A percentile compares a stretch with the other conserved stretches of the same genome.
Conservation (phyloP, 1,140 invertebrate genomes). For the Homalodisca vitripennis region DNA sequence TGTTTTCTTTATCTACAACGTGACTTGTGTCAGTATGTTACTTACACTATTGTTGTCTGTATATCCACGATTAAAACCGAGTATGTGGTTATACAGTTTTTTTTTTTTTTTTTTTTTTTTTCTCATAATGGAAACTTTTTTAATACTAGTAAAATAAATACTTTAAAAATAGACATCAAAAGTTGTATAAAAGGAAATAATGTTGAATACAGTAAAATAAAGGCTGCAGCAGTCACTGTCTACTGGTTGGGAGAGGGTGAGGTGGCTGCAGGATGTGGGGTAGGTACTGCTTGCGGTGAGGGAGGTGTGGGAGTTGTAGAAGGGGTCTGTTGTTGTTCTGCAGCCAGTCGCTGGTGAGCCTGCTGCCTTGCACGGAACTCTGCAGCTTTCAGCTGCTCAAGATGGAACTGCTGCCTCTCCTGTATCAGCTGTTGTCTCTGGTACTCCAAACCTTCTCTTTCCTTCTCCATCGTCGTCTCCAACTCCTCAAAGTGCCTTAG, state of each 20-base stretch:
- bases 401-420: slow-evolving; percentile 97
- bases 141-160: no score
- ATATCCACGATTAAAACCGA: no score
- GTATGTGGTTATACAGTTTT: no score
- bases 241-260: slow-evolving; percentile 32
- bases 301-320: slow-evolving; percentile 37
- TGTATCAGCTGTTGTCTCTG: slow-evolving; percentile 97
- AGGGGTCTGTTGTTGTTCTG: slow-evolving; percentile 54
- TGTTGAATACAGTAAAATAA: no score
- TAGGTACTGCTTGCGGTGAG: slow-evolving; percentile 38
- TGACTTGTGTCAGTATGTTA: no score
- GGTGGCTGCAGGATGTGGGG: slow-evolving; percentile 32
- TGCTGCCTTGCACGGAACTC: slow-evolving; percentile 93
- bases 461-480: slow-evolving; percentile 98
- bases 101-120: no score
- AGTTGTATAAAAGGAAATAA: no score
- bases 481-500: slow-evolving; percentile 97
- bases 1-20: no score
- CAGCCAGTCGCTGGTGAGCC: slow-evolving; percentile 74
- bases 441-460: slow-evolving; percentile 94
- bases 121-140: no score
- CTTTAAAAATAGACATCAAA: no score
- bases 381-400: slow-evolving; percentile 95
- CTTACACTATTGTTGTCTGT: no score
- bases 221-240: no score